Evolutionary conservation across 2,888 invertebrate genomes (phyloP), one percentile per base, ranked within the genome.

Genomic region (Arrhopalites spinosus): DNA sequence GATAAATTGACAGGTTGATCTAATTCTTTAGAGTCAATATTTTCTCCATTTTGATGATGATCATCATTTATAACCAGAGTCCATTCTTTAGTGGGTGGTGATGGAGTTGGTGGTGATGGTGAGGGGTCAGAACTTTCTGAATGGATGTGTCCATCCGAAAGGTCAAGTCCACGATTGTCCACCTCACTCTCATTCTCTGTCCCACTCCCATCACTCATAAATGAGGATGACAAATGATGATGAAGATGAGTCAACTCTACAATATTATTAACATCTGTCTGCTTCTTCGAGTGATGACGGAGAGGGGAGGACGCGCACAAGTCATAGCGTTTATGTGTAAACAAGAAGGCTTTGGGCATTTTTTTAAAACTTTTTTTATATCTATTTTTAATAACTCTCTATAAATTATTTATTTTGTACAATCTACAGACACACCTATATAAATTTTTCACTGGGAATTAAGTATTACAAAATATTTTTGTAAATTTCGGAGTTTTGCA

Each of bases 321-420:
- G 83, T 86, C 86, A 85, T 90, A 90, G 74, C 90, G 86, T 53
- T 89, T 87, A 84, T 89, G 89, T 23, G 89, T 89, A 83, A 90
- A 88, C 71, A 90, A 87, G 84, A 90, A 90, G 78, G 90, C 89
- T 83, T 90, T 86, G 81, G 90, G 90, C 90, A 90, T 90, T 67
- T 17, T 78, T 17, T 3, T 27, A 11, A 15, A 50, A 23, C 23
- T 59, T 59, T 23, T 59, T 59, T 59, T 23, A 13, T n/a, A n/a
- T n/a, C 59, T 59, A 20, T 25, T 59, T 13, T 25, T 23, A 23
- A 13, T 59, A 13, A 25, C 59, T 15, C 25, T 15, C 7, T 36
- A 50, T n/a, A 50, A 20, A 20, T 59, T 59, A 53, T 20, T 53
- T 53, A 8, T n/a, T 53, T 53, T 17, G n/a, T n/a, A n/a, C n/a